phyloP scores from a whole-genome alignment of 2,113 vertebrate genomes.

The Oplegnathus fasciatus region DNA sequence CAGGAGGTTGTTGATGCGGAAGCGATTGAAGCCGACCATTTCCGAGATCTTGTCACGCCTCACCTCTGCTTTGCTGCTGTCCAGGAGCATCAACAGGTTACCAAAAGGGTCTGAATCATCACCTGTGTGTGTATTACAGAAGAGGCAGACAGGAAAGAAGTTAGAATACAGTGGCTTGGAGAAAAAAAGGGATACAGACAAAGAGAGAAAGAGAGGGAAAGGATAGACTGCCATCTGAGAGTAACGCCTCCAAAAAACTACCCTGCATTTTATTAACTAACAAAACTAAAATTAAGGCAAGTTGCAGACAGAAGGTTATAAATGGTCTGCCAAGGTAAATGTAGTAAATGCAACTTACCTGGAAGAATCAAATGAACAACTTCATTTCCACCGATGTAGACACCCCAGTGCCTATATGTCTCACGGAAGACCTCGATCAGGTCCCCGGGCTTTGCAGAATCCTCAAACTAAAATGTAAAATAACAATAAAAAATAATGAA shows the following conservation, averaged over 20 bases:
- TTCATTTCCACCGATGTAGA: slow-evolving; percentile 87
- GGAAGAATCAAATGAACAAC: slow-evolving; percentile 86
- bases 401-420: slow-evolving; percentile 86
- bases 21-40: neutral
- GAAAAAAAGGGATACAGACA: neutral
- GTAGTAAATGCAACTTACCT: slow-evolving; percentile 56
- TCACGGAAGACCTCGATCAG: slow-evolving; percentile 87
- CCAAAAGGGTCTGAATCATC: fast-evolving
- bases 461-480: slow-evolving; percentile 52
- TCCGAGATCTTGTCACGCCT: slow-evolving; percentile 51
- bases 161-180: neutral
- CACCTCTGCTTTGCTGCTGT: neutral
- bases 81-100: neutral
- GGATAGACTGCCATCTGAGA: neutral
- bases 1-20: slow-evolving; percentile 53
- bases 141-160: neutral
- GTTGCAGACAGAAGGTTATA: neutral
- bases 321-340: neutral
- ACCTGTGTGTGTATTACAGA: neutral
- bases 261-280: neutral
- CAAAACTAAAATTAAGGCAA: neutral
- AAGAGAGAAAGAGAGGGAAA: neutral
- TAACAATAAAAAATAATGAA: neutral
- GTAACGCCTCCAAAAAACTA: no score
- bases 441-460: slow-evolving; percentile 82